Evolutionary conservation across 2,888 invertebrate species (phyloP).

Genomic region (Eueremaeus valkanovi): DNA sequence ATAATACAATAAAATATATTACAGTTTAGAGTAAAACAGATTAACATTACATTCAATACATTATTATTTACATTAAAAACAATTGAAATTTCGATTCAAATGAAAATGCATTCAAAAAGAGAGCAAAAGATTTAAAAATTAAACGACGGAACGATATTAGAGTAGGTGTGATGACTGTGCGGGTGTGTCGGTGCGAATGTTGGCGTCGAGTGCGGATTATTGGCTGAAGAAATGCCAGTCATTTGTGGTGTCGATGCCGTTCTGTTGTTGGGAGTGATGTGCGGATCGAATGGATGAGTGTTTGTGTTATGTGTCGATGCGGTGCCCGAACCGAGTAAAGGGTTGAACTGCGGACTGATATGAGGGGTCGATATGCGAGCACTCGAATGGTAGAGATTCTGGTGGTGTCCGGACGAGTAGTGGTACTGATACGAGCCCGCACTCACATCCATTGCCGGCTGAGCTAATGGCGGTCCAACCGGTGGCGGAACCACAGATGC

Average conservation of each 20-base stretch:
- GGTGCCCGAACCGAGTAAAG: slow-evolving; percentile 15
- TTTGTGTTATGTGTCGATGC: background rate
- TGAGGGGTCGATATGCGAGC: slow-evolving; percentile 20
- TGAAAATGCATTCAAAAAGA: background rate
- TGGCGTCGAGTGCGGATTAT: background rate
- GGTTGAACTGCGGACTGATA: slow-evolving; percentile 11
- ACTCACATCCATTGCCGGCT: slow-evolving; percentile 13
- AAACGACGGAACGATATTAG: slow-evolving; percentile 29
- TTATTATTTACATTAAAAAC: background rate
- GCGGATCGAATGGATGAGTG: slow-evolving; percentile 4
- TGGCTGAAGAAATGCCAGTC: background rate
- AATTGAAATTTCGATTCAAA: background rate
- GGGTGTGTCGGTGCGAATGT: background rate
- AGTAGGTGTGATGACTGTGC: slow-evolving; percentile 10
- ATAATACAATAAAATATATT: background rate
- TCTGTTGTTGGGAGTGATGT: slow-evolving; percentile 6
- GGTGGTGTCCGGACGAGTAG: background rate
- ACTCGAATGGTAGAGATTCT: slow-evolving; percentile 26
- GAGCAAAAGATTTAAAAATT: background rate
- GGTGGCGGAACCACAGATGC: slow-evolving; percentile 21
- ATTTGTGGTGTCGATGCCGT: slow-evolving; percentile 4
- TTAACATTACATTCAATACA: background rate
- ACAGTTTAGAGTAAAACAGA: background rate
- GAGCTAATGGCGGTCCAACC: background rate
- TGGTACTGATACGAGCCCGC: background rate